Evolutionary conservation across 64 coral and sea anemone genomes (phyloP), one percentile per base, ranked within the genome.

Genomic region (Pocillopora verrucosa): DNA sequence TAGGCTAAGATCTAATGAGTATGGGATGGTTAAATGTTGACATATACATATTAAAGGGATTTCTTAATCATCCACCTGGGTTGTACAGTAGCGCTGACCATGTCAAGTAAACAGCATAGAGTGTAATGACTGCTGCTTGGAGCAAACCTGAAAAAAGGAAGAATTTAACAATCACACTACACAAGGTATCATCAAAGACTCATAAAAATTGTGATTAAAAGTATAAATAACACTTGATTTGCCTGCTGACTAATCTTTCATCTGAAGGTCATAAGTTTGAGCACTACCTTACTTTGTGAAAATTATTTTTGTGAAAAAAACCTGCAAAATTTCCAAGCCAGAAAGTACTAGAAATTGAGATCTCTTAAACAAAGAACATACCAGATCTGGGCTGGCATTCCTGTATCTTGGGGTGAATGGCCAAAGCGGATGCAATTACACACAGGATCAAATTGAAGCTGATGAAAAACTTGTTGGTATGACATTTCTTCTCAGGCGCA

Each of bases 401-500:
- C 59, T 96, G 94, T 34, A 96, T 84, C 69, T 91, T 93, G 37
- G 94, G 94, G 78, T 96, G 94, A 78, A 96, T 96, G 65, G 94
- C 89, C 69, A 96, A 73, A 17, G 82, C 34, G 5, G 94, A 96
- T 58, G 91, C 94, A 90, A 93, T 80, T 11, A 96, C 58, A 59
- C 94, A 93, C 5, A 96, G 63, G 68, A 96, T 91, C 36, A 96
- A 79, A 83, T 93, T 96, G 24, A 96, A 96, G 41, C 94, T 96
- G 88, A 96, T 96, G 14, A 96, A 90, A 75, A 96, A 96, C 88
- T 96, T 96, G 91, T 96, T 96, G 16, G 92, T 92, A 16, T 91
- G 91, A 25, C 94, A 96, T 37, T 57, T n/a, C 12, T 34, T 79
- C 38, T 59, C 20, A 59, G 77, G n/a, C 11, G 90, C 83, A 30